Base-by-base conservation (phyloP, 2,797 vertebrate species). In the Hephaestus fuliginosus region DNA sequence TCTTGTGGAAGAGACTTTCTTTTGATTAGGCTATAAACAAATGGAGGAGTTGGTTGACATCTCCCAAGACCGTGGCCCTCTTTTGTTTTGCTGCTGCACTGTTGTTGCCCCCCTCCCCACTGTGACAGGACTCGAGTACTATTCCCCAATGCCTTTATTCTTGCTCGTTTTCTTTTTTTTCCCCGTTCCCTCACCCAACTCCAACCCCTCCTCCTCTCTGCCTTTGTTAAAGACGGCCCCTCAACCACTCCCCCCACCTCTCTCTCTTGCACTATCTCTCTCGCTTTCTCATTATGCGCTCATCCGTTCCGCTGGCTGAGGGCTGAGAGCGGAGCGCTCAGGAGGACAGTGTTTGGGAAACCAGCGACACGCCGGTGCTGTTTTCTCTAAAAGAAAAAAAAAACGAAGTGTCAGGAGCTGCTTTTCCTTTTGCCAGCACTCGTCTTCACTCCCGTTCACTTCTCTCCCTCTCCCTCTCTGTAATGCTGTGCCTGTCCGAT, bases 161-260 rank as follows among this genome's bases (percentile, higher is more conserved):
- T 93, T 25, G n/a, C 74, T 91, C 68, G 41, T 87, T 92, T 93
- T 86, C 83, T 74, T 70, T 66, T 78, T 76, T 63, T 79, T 70
- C 1, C 36, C 56, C 46, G 55, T 85, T 90, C 77, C 79, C 82
- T 91, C 83, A 82, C 85, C 77, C 81, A 85, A 75, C 84, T 88
- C 86, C 70, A 75, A 74, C 81, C 84, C 86, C 92, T 88, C 91
- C 89, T 89, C 90, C 89, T 87, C 87, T 85, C 89, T 80, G 90
- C 86, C 90, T 95, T 95, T 96, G 95, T 95, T 93, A 93, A 94
- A 95, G 94, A 93, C 92, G 49, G 89, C 93, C 93, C 91, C 93
- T 91, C 88, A 76, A 89, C 88, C 90, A 80, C 88, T 76, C 90
- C 86, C 88, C 91, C 91, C 83, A 76, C 87, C 55, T 41, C 73